Percentiles rank a stretch among this genome's conserved stretches.
Evolutionary conservation across 2,113 vertebrate species (phyloP).

Genomic region (Fulica atra): DNA sequence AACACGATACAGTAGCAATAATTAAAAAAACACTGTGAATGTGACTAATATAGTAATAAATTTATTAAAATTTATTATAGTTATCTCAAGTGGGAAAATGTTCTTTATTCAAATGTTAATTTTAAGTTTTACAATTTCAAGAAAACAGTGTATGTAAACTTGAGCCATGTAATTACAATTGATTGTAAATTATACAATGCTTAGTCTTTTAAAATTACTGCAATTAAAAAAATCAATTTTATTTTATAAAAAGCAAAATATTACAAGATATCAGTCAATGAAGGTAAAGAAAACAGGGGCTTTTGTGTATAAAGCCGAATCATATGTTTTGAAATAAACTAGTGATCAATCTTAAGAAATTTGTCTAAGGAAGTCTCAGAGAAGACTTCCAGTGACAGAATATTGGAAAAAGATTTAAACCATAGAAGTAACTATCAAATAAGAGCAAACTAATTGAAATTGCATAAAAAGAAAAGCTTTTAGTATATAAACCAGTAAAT

Average conservation of each 20-base stretch:
- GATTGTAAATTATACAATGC: background rate
- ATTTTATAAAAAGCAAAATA: background rate
- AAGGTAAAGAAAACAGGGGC: background rate
- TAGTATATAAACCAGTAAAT: background rate
- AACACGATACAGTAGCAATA: background rate
- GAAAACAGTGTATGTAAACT: background rate
- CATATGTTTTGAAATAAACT: background rate
- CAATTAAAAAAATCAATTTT: background rate
- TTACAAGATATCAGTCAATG: background rate
- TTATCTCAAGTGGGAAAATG: background rate
- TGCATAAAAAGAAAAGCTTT: background rate
- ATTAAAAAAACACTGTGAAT: background rate
- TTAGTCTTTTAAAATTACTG: background rate
- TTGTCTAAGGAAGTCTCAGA: background rate
- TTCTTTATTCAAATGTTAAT: background rate
- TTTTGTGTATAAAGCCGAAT: background rate
- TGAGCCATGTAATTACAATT: background rate
- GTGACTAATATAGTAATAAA: background rate
- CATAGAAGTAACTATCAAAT: background rate
- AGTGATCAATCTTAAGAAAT: background rate
- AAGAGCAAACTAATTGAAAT: background rate
- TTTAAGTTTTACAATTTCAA: background rate
- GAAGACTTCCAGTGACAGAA: background rate
- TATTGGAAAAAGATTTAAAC: background rate
- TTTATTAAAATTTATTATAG: background rate